Conservation (phyloP, 1,140 invertebrate genomes). For the Coptotermes formosanus region DNA sequence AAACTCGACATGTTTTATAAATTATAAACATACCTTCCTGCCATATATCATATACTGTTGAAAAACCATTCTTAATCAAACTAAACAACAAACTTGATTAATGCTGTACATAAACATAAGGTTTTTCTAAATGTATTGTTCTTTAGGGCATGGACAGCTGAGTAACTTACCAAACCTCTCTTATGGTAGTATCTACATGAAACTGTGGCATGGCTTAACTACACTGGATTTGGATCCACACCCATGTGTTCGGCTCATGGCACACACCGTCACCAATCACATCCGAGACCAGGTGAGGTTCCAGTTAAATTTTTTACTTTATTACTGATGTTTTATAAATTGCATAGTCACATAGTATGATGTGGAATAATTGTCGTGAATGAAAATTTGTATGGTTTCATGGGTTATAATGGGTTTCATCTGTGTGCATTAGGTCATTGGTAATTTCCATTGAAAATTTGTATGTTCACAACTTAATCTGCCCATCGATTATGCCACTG, state of each 20-base stretch:
- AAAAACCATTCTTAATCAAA: no score
- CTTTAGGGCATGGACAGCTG: slow-evolving; percentile 47
- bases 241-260: slow-evolving; percentile 73
- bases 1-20: no score
- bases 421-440: no score
- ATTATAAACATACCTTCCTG: neutral
- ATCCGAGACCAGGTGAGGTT: slow-evolving; percentile 67
- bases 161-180: slow-evolving; percentile 52
- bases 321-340: no score
- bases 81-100: slow-evolving; percentile 34
- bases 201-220: slow-evolving; percentile 79
- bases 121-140: slow-evolving; percentile 32
- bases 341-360: no score
- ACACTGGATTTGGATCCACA: slow-evolving; percentile 80
- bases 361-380: no score
- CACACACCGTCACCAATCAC: slow-evolving; percentile 71
- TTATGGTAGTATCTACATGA: slow-evolving; percentile 75
- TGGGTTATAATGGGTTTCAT: no score
- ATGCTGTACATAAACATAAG: slow-evolving; percentile 36
- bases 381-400: no score
- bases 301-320: neutral
- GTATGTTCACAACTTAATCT: no score
- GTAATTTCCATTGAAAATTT: no score
- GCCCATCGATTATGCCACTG: no score
- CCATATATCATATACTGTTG: neutral